Evolutionary conservation across 2,113 vertebrate genomes (phyloP), one percentile per base, ranked within the genome.

Genomic region (Probosciger aterrimus): DNA sequence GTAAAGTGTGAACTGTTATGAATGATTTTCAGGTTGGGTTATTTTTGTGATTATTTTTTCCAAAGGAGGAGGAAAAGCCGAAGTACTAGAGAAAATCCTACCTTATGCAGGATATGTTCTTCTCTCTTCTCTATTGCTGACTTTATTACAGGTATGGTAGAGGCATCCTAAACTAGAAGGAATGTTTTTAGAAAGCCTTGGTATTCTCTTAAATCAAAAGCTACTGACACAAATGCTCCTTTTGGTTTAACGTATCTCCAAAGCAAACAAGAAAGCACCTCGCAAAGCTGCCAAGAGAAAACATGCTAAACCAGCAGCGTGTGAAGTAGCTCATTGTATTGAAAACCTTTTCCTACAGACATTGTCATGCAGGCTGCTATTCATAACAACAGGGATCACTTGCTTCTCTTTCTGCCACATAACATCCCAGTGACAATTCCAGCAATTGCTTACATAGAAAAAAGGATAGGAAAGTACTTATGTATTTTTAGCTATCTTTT

Each of bases 401-500:
- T 95, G 92, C 83, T 96, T 83, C 88, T 90, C 88, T 41, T 90
- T 73, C 90, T 92, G 81, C 37, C 88, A 76, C 81, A 89, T 74
- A 94, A 50, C 39, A 86, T 86, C 92, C 62, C 93, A 69, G 83
- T n/a, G 93, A 73, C 1, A 12, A 91, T 71, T 59, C 79, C 90
- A 93, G 64, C 82, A 90, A 75, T 68, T 82, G 90, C 92, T 95
- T 93, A 82, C 77, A 89, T 16, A 92, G 94, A 95, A 94, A 95
- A 94, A 92, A 62, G 69, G 33, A n/a, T 84, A 93, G 86, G 93
- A 93, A 94, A 96, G 77, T 93, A 89, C 93, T 91, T 63, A 49
- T 39, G 65, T 96, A 94, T 96, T 97, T 97, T 97, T 96, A 94
- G 96, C 73, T 88, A 65, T 75, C 86, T 84, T 92, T 96, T 92